Base-by-base conservation (phyloP, 2,888 invertebrate genomes). In the Cylloceria caligata region DNA sequence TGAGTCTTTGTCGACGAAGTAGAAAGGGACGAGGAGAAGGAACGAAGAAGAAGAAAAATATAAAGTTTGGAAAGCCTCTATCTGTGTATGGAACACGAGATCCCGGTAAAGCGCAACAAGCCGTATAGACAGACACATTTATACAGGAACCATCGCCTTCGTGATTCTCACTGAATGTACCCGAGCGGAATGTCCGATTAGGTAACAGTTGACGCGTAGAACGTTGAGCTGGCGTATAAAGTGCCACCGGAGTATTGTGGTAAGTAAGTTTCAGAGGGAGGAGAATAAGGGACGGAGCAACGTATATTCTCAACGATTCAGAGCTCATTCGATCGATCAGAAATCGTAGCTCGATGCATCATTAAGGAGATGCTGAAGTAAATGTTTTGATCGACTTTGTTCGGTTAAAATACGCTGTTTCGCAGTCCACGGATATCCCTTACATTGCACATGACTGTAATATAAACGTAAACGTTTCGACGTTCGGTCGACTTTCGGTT, bases 101-200 rank as follows among this genome's bases (percentile, higher is more conserved):
- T 47, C 36, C 19, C 36, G 21, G 36, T n/a, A n/a, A n/a, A 11
- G 16, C 52, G 21, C 39, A 27, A 21, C 16, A 11, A 55, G 52
- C 34, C 21, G 55, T 21, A 36, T n/a, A 19, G 24, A n/a, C 11
- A 30, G 16, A 30, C 2, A 34, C 57, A 16, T 57, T 57, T 57
- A 34, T 30, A 57, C 34, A 16, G 30, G 2, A 52, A 34, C 21
- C 68, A 19, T 68, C 62, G 62, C 21, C 19, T 73, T 73, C 73
- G 64, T 64, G 62, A 52, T 74, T 62, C 45, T 64, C 64, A 13
- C 36, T 24, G 52, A 52, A 74, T 27, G 55, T 24, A 74, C 49
- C 49, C 64, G 64, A 74, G 64, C 39, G 49, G 73, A 74, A 74
- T 74, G 49, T 64, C 19, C 52, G 74, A 74, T 74, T 65, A 65